Base-by-base conservation (phyloP, 1,140 invertebrate species). In the Drosophila azteca region DNA sequence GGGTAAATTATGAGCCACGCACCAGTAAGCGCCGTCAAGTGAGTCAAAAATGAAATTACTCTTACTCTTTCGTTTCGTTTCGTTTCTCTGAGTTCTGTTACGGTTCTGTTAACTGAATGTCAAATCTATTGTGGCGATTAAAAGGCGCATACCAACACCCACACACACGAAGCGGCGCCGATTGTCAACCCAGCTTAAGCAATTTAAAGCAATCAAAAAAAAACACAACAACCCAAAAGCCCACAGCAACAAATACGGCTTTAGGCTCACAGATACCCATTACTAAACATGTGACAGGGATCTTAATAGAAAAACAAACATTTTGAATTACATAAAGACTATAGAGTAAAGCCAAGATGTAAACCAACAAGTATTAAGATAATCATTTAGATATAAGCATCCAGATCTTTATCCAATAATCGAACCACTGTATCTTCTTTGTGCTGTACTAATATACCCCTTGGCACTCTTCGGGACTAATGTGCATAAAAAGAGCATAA, bases 101-200 rank as follows among this genome's bases (percentile, higher is more conserved):
- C 54, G 43, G 44, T 78, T 65, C 70, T 78, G 62, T 78, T 85
- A 85, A 85, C 78, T 87, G 82, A 87, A 87, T 87, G 82, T 87
- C 82, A 87, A 87, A 87, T 87, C 82, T 87, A 87, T 87, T 84
- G 77, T 68, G 55, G 60, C 72, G 75, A 79, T 83, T 78, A 77
- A 85, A 77, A 67, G 58, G 62, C 69, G 55, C 57, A 52, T 55
- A 50, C 45, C 7, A 35, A 51, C 13, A 45, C 45, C 7, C 31
- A 41, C n/a, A 15, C 49, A 43, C 44, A 45, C 29, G 7, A 35
- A 26, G 26, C 29, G 50, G 29, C n/a, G 60, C 48, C 54, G 48
- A 57, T 60, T 59, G 65, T 54, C 31, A 39, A 41, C 53, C 57
- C 46, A 61, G 78, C 74, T 75, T 49, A 71, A 87, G 66, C 78